Base-by-base conservation (phyloP, 2,797 vertebrate genomes). In the Eremophila alpestris region DNA sequence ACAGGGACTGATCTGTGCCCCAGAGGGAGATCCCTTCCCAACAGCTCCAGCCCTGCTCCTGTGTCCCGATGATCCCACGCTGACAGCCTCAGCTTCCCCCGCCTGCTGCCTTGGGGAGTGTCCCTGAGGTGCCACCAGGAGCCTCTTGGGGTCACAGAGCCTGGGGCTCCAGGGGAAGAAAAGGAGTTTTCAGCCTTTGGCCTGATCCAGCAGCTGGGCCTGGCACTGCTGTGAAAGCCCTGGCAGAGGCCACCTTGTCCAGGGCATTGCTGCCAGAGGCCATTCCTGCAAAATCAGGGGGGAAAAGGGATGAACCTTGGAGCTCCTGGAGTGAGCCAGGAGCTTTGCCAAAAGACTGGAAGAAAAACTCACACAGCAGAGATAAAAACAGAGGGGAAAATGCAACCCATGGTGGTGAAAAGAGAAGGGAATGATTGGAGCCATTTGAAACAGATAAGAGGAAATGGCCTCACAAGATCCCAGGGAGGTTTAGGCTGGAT, bases 221-320 rank as follows among this genome's bases (percentile, higher is more conserved):
- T 46, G 24, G 69, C 1, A 0, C 8, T 13, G 0, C 41, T 29
- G n/a, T 17, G 17, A 23, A 11, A 46, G 40, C 38, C 29, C 36
- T 1, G 2, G 36, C 67, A 69, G 29, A 52, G 36, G 36, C 52
- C 54, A 16, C 68, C 7, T 54, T 54, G 38, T n/a, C 38, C 30
- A 20, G 68, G 68, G 10, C 10, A 6, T 11, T 1, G 5, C 21
- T 70, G 38, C 49, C 68, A 41, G 49, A n/a, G 38, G 22, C 17
- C 38, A 29, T 73, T 36, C 26, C 70, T 73, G 41, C 20, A 58
- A 73, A 73, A 73, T 27, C n/a, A 11, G 17, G 63, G 26, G 27
- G 16, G 5, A 26, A 9, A 45, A 65, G 48, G 63, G 63, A 34
- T 48, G n/a, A 67, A 27, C 62, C 62, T 18, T 45, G 30, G 41